phyloP scores from a whole-genome alignment of 2,113 vertebrate genomes.

The Centrocercus urophasianus region DNA sequence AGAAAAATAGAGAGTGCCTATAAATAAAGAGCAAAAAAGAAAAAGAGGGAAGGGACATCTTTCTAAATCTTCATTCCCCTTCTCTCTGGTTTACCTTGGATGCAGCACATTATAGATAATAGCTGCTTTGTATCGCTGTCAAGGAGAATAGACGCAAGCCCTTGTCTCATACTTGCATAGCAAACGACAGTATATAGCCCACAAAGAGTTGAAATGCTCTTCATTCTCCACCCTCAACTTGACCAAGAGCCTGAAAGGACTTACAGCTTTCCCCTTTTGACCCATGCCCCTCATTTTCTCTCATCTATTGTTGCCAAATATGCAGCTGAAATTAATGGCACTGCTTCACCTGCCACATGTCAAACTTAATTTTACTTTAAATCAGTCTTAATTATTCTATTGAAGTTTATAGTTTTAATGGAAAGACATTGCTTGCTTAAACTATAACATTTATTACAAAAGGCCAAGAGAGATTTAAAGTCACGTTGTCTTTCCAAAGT shows the following conservation, averaged over 20 bases:
- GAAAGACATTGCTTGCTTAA: slow-evolving; percentile 65
- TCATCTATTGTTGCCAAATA: slow-evolving; percentile 40
- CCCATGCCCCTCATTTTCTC: slow-evolving; percentile 18
- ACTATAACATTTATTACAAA: slow-evolving; percentile 61
- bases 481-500: slow-evolving; percentile 39
- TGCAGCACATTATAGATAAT: not conserved
- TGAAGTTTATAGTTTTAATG: slow-evolving; percentile 76
- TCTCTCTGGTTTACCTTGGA: not conserved
- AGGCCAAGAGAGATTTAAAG: slow-evolving; percentile 67
- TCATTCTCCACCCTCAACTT: slow-evolving; percentile 43
- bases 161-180: not conserved
- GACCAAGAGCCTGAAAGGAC: slow-evolving; percentile 44
- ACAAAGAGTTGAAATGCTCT: slow-evolving; percentile 35
- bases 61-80: not conserved
- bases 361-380: slow-evolving; percentile 77
- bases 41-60: not conserved
- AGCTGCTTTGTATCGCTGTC: not conserved
- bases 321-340: slow-evolving; percentile 46
- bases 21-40: not conserved
- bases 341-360: slow-evolving; percentile 45
- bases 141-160: not conserved
- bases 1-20: not conserved
- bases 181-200: slow-evolving; percentile 15
- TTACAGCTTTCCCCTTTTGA: not conserved
- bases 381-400: slow-evolving; percentile 73